These are phyloP conservation scores for Hanleya hanleyi DNA, from an alignment of 2,888 invertebrate genomes.

Conservation along the genomic window DNA sequence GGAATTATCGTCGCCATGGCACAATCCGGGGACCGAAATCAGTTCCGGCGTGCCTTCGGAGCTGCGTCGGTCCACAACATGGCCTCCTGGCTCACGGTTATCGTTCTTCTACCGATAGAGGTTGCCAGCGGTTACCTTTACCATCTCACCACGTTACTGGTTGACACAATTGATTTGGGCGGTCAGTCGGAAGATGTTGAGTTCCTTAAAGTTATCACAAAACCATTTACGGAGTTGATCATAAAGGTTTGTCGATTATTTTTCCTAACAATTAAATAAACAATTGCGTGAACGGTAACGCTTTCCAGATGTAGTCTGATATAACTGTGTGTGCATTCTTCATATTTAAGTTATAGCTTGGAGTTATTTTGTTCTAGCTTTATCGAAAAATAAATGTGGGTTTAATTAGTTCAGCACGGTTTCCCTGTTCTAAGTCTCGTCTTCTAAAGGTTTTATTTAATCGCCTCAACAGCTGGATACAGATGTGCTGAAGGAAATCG, in stretches of 20 bases:
- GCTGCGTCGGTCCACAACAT: constrained; percentile 75
- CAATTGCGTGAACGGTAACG: no score
- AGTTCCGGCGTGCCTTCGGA: constrained; percentile 67
- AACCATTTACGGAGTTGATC: constrained; percentile 28
- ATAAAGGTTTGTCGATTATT: no score
- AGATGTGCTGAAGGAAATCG: constrained; percentile 63
- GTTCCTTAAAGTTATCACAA: constrained; percentile 30
- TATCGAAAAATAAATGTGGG: no score
- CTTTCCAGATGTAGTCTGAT: no score
- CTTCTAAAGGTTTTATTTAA: no score
- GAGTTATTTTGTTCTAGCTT: no score
- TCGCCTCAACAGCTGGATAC: neutral
- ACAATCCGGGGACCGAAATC: constrained; percentile 68
- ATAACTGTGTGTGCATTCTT: no score
- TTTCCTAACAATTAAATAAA: no score
- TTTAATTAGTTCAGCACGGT: no score
- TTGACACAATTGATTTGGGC: constrained; percentile 12
- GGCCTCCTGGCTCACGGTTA: constrained; percentile 77
- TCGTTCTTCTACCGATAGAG: constrained; percentile 76
- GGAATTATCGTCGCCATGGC: constrained; percentile 76
- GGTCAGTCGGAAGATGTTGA: constrained; percentile 40
- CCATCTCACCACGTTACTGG: neutral
- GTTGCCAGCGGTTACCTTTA: constrained; percentile 58
- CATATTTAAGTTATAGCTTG: no score
- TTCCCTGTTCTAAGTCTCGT: no score